Base-by-base conservation (phyloP, 2,888 invertebrate genomes). In the Aphelenchoides bicaudatus region DNA sequence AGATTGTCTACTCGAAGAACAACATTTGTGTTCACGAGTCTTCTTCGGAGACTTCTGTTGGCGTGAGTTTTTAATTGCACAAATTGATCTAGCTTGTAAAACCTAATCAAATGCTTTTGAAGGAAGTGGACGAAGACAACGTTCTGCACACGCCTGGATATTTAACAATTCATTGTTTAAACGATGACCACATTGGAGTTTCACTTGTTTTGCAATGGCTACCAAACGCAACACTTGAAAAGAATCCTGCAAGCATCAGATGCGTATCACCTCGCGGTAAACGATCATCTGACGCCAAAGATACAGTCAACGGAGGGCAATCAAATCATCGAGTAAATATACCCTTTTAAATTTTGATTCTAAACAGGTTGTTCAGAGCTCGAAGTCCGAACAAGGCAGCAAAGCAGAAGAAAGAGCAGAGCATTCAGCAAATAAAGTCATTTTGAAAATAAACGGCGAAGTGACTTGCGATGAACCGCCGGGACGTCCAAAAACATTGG, bases 11-110 rank as follows among this genome's bases (percentile, higher is more conserved):
- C 72, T 83, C 83, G 58, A 94, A 93, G 83, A 94, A 94, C 80
- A 93, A 94, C 82, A 91, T 94, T 31, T 94, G 93, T 81, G 92
- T 94, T 46, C 93, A 94, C 83, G 91, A 92, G 4, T 90, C 91
- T n/a, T 39, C 51, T n/a, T n/a, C n/a, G n/a, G 56, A 60, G 43
- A 56, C 50, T 38, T 59, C 56, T 10, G 62, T 63, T 46, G 56
- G 51, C 56, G 68, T 64, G 53, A 55, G 27, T 19, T 6, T 39
- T 10, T 23, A 16, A 23, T 62, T 28, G 13, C 6, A 29, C n/a
- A 59, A n/a, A 19, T 6, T 37, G 23, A 59, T 37, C 59, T 16
- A 56, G 23, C 30, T 29, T 29, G 3, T 6, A 1, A 29, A 56
- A 58, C 19, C 10, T 13, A 31, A 27, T 13, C 39, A 31, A 34